Evolutionary conservation across 2,888 invertebrate species (phyloP), one percentile per base, ranked within the genome.

Genomic region (Tetragonisca angustula): DNA sequence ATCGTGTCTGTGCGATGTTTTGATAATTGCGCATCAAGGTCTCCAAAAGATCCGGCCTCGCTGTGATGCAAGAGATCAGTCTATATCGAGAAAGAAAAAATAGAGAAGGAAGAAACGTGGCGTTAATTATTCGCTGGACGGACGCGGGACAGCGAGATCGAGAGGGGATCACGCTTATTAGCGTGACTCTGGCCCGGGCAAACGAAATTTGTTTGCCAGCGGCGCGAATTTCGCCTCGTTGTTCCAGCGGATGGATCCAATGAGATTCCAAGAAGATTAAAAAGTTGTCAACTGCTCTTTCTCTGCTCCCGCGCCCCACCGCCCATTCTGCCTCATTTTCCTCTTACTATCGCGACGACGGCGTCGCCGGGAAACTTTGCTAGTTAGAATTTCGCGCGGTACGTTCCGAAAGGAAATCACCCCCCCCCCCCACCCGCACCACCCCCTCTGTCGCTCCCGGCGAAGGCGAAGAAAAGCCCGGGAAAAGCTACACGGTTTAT

Each of bases 241-340:
- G 89, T 72, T 89, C 89, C 84, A 90, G 83, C 88, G 90, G 84
- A 85, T 84, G 86, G 85, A 84, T 81, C 90, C 92, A 91, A 89
- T 89, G 91, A 90, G 90, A 90, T 91, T 87, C 85, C 91, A 86
- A 87, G 90, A 88, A 92, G 92, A 92, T 92, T 92, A 92, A 92
- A 92, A 92, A 92, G 92, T 92, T 92, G 92, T 92, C 92, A 90
- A 87, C 90, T 90, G 87, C 91, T 90, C 90, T 81, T 84, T 79
- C 87, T 71, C 81, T 79, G 72, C 69, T 65, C 65, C 65, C 69
- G n/a, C 79, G 68, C 69, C 61, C 69, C 68, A 78, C 13, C 56
- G 4, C 24, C 76, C 19, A 9, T 43, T n/a, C 52, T 52, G 71
- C 62, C 76, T 81, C 76, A 65, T 81, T 80, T 79, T 79, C 83